These are phyloP conservation scores for Theropithecus gelada DNA, from an alignment of 2,113 vertebrate species.

Conservation along the genomic window DNA sequence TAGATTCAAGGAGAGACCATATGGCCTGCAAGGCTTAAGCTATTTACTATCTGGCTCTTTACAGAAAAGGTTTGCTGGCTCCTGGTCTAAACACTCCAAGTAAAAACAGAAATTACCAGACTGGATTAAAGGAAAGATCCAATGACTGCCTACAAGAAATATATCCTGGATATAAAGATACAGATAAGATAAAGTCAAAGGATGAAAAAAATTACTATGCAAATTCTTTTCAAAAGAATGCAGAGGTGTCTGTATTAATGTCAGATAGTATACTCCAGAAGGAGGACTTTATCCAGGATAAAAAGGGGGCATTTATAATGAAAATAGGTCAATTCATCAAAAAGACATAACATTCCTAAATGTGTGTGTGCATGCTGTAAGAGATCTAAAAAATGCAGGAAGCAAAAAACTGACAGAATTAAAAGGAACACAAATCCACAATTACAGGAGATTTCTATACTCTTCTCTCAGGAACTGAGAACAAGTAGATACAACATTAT, in stretches of 20 bases:
- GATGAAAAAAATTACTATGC: background rate
- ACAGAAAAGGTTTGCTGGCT: background rate
- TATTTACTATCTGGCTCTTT: background rate
- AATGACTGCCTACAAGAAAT: background rate
- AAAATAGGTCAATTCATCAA: background rate
- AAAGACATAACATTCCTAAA: background rate
- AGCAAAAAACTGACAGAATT: background rate
- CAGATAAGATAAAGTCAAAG: background rate
- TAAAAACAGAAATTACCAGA: background rate
- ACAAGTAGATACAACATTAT: background rate
- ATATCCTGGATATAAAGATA: background rate
- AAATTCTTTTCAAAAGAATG: background rate
- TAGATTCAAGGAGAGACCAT: background rate
- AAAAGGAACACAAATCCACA: background rate
- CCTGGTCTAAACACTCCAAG: background rate
- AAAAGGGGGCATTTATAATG: background rate
- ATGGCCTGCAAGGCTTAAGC: background rate
- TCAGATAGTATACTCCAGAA: background rate
- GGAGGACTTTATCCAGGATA: background rate
- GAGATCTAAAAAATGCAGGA: background rate
- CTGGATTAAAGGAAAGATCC: background rate
- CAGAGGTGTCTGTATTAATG: background rate
- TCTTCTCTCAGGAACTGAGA: background rate
- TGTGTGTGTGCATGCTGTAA: background rate
- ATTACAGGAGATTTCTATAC: background rate